Evolutionary conservation across 2,113 vertebrate genomes (phyloP), one percentile per base, ranked within the genome.

Genomic region (Pachypanchax playfairii): DNA sequence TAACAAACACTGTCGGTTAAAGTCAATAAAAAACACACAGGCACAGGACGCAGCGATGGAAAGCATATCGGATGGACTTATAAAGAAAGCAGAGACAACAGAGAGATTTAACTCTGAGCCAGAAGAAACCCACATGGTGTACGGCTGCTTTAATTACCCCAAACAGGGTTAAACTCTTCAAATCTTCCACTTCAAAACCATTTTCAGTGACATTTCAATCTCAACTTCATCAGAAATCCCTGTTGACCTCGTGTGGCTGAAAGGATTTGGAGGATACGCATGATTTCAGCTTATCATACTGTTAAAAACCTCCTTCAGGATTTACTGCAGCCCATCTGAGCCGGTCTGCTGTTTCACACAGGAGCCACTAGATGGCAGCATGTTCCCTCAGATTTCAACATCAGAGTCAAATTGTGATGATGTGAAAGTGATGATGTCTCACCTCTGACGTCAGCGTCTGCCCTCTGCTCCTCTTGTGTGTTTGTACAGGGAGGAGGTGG

Each of bases 401-500:
- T n/a, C n/a, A n/a, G n/a, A n/a, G n/a, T n/a, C n/a, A n/a, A n/a
- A n/a, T n/a, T n/a, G n/a, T n/a, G n/a, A n/a, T n/a, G n/a, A n/a
- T n/a, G n/a, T n/a, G n/a, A n/a, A n/a, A 39, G 4, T 21, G 29
- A 3, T 46, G 2, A 33, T 24, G 24, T 28, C 41, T 57, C 77
- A 84, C 88, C 86, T 84, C 90, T 70, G 15, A 39, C 5, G 31
- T 70, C 41, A 0, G 65, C 4, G 26, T 77, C 76, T 17, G 57
- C 17, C 18, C 26, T 52, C 33, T 18, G 47, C 35, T 72, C 59
- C 31, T 22, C 70, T 2, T 43, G 41, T 14, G 28, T 6, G 48
- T 64, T 52, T 22, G 31, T 49, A 61, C 61, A 26, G 80, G 22
- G 96, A 35, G 96, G 96, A 0, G 90, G 92, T 0, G 97, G 97